Evolutionary conservation across 2,113 vertebrate species (phyloP), one percentile per base, ranked within the genome.

Genomic region (Bubo bubo): DNA sequence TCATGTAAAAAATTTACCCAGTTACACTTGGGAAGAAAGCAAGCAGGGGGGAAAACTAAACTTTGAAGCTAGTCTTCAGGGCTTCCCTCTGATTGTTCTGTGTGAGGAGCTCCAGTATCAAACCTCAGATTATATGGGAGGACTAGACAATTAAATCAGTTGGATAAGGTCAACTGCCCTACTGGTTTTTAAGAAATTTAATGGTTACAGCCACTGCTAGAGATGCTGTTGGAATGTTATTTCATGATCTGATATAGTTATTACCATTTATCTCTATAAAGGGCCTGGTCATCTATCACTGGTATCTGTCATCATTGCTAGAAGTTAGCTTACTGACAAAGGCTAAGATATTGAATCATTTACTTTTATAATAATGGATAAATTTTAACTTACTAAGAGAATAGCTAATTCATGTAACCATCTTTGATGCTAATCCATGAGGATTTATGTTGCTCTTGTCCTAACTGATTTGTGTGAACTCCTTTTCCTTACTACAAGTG

Each of bases 221-320:
- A 21, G 20, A 55, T 86, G 79, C 50, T 62, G 43, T 34, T 89
- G 86, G 43, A 82, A n/a, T 76, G 66, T 68, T 87, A 50, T 91
- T 89, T 81, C 60, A 84, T 64, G 34, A 39, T 58, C 89, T 95
- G 68, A 93, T 89, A 37, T 89, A 81, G 70, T 89, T 91, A 64
- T 70, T 90, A 41, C 21, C 73, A 68, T 95, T 93, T 89, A 58
- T 88, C 85, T 94, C 53, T 88, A 37, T 89, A 82, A 87, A 92
- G 18, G 9, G 13, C 14, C 16, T 22, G 59, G 34, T 84, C 52
- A 90, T 88, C 64, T 91, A 2, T 95, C 60, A 94, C 53, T 58
- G 74, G 19, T 72, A 43, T 79, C 39, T 76, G 35, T 82, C 27
- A 11, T 23, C 0, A 0, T 68, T 50, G 26, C 58, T 81, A 49